phyloP scores from a whole-genome alignment of 2,888 invertebrate species.

The Aphodius sticticus region DNA sequence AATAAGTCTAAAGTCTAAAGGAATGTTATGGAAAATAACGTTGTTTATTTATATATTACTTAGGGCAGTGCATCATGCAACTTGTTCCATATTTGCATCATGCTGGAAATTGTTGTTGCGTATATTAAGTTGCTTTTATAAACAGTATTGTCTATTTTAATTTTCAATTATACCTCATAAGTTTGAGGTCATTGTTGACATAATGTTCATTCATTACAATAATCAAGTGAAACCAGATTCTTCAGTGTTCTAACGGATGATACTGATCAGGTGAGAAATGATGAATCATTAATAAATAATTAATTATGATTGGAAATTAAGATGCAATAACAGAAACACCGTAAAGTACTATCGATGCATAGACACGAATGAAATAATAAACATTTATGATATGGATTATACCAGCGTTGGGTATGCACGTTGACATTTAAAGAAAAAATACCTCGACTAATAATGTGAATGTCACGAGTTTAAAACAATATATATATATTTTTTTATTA shows the following conservation, averaged over 20 bases:
- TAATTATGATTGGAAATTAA: not conserved
- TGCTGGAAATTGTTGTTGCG: not conserved
- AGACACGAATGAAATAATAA: not conserved
- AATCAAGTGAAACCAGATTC: not conserved
- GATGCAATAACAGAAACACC: not conserved
- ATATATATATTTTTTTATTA: not conserved
- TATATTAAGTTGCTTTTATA: not conserved
- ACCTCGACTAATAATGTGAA: not conserved
- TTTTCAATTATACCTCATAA: not conserved
- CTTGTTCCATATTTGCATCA: not conserved
- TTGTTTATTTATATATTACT: not conserved
- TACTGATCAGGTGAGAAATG: not conserved
- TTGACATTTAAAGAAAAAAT: slow-evolving; percentile 4
- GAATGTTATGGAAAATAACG: not conserved
- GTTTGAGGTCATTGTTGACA: not conserved
- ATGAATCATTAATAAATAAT: not conserved
- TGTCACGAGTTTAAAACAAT: not conserved
- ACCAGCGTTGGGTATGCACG: not conserved
- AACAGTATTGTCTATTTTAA: not conserved
- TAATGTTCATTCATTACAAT: not conserved
- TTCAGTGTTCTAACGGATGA: not conserved
- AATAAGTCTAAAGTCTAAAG: not conserved
- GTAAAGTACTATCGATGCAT: not conserved
- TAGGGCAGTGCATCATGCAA: not conserved
- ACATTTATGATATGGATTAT: not conserved